These are phyloP conservation scores for Seladonia tumulorum DNA, from an alignment of 2,888 invertebrate genomes.

Conservation along the genomic window DNA sequence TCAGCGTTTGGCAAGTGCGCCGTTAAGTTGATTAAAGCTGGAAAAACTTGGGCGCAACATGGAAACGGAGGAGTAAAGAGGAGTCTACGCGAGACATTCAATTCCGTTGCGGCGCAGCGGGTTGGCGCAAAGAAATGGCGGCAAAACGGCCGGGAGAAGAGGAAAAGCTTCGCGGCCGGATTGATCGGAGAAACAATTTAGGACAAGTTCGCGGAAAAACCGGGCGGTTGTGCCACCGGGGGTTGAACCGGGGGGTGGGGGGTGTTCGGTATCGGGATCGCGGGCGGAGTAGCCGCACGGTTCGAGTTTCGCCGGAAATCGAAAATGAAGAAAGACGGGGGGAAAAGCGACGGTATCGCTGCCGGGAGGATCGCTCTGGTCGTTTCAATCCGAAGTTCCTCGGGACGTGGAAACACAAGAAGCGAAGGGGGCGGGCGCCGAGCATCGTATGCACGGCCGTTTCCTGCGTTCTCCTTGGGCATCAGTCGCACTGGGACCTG, in stretches of 20 bases:
- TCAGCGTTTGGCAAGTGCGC: neutral
- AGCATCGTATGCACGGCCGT: neutral
- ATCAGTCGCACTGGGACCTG: neutral
- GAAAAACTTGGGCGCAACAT: neutral
- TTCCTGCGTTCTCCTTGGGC: neutral
- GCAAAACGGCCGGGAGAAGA: slow-evolving; percentile 1
- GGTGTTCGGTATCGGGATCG: slow-evolving; percentile 2
- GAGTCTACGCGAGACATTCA: neutral
- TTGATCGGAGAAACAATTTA: slow-evolving; percentile 36
- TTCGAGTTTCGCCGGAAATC: slow-evolving; percentile 25
- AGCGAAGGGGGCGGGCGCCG: neutral
- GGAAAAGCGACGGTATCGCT: slow-evolving; percentile 16
- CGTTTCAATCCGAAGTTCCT: neutral
- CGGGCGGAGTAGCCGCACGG: slow-evolving; percentile 1
- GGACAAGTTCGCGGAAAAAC: slow-evolving; percentile 28
- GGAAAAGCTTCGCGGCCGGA: slow-evolving; percentile 20
- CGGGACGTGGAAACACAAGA: neutral
- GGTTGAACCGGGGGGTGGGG: neutral
- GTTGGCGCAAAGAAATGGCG: neutral
- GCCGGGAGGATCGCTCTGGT: neutral
- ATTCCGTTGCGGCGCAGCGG: neutral
- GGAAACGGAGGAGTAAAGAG: neutral
- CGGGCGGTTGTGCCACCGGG: neutral
- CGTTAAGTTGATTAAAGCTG: neutral
- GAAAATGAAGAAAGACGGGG: slow-evolving; percentile 31